These are phyloP conservation scores for Eugnorisma glareosa DNA, from an alignment of 2,888 invertebrate genomes.

Conservation along the genomic window DNA sequence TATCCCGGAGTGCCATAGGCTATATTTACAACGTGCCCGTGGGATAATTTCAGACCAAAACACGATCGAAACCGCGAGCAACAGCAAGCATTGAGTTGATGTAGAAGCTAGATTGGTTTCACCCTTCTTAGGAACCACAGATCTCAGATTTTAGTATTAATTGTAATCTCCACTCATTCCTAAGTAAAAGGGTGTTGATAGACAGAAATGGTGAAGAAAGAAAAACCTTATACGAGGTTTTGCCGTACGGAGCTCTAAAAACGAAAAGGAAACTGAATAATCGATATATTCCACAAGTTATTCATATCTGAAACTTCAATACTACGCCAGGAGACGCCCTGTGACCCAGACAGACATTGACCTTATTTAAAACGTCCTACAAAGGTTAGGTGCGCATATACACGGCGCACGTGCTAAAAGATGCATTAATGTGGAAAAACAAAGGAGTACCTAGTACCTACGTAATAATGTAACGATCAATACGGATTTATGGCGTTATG, in stretches of 20 bases:
- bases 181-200: background rate
- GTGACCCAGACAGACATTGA: conserved; percentile 41
- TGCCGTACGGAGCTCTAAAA: background rate
- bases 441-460: background rate
- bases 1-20: too few species aligned
- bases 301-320: background rate
- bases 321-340: conserved; percentile 4
- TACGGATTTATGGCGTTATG: conserved; percentile 12
- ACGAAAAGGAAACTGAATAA: background rate
- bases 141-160: background rate
- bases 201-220: background rate
- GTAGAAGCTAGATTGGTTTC: background rate
- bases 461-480: conserved; percentile 33
- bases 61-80: too few species aligned
- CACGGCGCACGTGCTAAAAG: conserved; percentile 54
- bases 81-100: background rate
- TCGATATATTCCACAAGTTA: background rate
- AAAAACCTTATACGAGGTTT: background rate
- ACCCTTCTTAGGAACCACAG: background rate
- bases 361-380: conserved; percentile 31
- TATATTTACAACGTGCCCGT: too few species aligned
- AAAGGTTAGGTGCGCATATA: conserved; percentile 45
- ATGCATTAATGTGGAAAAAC: conserved; percentile 57
- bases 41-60: too few species aligned
- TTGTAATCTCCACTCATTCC: background rate